Conservation (phyloP, 1,140 invertebrate genomes). For the Reticulitermes speratus region DNA sequence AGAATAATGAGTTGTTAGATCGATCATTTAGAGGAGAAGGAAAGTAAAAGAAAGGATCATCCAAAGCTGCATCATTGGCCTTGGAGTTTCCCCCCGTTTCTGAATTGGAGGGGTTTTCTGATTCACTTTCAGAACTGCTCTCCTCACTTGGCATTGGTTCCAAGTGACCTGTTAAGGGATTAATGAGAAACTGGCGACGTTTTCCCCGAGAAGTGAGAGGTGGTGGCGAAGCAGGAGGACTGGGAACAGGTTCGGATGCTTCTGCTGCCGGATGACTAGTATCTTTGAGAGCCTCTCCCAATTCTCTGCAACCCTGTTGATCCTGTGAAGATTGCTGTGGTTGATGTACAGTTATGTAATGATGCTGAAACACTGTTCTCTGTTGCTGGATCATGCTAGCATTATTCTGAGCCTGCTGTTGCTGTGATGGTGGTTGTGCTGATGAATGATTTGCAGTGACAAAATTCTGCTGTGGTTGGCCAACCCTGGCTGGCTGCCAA, state of each 20-base stretch:
- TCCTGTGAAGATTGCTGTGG: slow-evolving; percentile 13
- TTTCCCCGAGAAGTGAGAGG: slow-evolving; percentile 53
- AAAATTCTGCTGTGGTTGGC: neutral
- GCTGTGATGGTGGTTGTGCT: slow-evolving; percentile 33
- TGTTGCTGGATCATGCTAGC: slow-evolving; percentile 7
- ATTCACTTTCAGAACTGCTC: slow-evolving; percentile 51
- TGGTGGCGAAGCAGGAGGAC: slow-evolving; percentile 29
- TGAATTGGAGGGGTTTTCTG: slow-evolving; percentile 44
- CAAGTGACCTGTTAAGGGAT: slow-evolving; percentile 81
- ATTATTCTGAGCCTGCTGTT: slow-evolving; percentile 43
- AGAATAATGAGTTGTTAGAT: slow-evolving; percentile 61
- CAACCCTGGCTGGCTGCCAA: slow-evolving; percentile 7
- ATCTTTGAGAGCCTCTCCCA: slow-evolving; percentile 7
- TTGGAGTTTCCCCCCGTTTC: slow-evolving; percentile 49
- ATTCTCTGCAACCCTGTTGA: neutral
- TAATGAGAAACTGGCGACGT: slow-evolving; percentile 76
- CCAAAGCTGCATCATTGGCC: slow-evolving; percentile 53
- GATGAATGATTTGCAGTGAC: slow-evolving; percentile 13
- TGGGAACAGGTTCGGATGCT: neutral
- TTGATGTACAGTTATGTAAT: slow-evolving; percentile 1
- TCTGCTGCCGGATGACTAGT: slow-evolving; percentile 31
- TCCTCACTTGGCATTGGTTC: slow-evolving; percentile 78
- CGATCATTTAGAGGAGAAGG: slow-evolving; percentile 54
- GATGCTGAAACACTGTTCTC: neutral
- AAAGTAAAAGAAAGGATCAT: slow-evolving; percentile 55